Conservation (phyloP, 2,113 vertebrate species). For the Oryzias celebensis region DNA sequence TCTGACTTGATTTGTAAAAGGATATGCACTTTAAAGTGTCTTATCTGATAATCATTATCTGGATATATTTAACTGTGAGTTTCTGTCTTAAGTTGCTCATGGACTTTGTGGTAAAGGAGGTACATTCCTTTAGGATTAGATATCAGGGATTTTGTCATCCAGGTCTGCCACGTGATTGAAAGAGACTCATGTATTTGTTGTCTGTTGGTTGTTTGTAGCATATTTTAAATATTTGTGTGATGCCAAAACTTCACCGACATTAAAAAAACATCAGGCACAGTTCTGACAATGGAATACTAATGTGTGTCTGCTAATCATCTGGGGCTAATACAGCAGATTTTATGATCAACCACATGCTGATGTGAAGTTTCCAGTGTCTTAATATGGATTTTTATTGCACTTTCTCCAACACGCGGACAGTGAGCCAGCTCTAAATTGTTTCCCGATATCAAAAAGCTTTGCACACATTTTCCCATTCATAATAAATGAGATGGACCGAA, state of each 20-base stretch:
- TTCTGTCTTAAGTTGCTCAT: slow-evolving; percentile 25
- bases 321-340: slow-evolving; percentile 46
- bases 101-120: slow-evolving; percentile 31
- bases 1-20: slow-evolving; percentile 45
- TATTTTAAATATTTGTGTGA: slow-evolving; percentile 3
- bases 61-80: slow-evolving; percentile 38
- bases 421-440: slow-evolving; percentile 55
- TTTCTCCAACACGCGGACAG: slow-evolving; percentile 38
- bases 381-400: slow-evolving; percentile 48
- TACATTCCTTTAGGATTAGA: slow-evolving; percentile 38
- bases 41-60: slow-evolving; percentile 2
- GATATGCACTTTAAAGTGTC: slow-evolving; percentile 11
- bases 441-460: slow-evolving; percentile 60
- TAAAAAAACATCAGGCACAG: slow-evolving; percentile 21
- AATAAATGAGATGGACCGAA: slow-evolving; percentile 62
- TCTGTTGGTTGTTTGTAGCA: not conserved
- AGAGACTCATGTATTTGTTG: slow-evolving; percentile 10
- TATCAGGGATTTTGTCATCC: slow-evolving; percentile 4
- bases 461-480: slow-evolving; percentile 54
- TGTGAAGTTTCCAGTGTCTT: slow-evolving; percentile 46
- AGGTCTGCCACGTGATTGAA: not conserved
- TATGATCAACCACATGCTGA: slow-evolving; percentile 43
- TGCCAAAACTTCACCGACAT: slow-evolving; percentile 3
- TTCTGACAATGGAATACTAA: slow-evolving; percentile 15
- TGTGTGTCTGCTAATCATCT: slow-evolving; percentile 20